Percentiles rank a stretch among this genome's conserved stretches.
These are phyloP conservation scores for Chironex yamaguchii DNA, from an alignment of 30 jellyfish, hydroid and myxozoan genomes.

Conservation along the genomic window DNA sequence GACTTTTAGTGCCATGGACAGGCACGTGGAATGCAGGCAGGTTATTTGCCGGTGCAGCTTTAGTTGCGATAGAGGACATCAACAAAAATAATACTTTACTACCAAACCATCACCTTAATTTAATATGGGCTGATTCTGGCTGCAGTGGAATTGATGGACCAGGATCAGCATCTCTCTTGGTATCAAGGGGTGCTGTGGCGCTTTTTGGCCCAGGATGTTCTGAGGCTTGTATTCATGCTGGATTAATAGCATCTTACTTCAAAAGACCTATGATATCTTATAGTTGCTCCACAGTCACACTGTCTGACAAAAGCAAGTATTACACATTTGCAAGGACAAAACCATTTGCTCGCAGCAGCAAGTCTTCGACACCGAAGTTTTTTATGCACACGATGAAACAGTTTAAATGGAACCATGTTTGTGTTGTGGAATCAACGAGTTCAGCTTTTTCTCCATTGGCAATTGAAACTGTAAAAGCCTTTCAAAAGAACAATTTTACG, in stretches of 20 bases:
- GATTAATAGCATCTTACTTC: conserved; percentile 72
- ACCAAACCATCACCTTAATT: conserved; percentile 33
- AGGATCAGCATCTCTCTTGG: conserved; percentile 77
- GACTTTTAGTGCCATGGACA: conserved; percentile 82
- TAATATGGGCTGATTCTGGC: conserved; percentile 42
- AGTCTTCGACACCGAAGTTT: conserved; percentile 69
- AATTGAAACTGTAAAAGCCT: conserved; percentile 35
- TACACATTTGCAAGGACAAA: conserved; percentile 89
- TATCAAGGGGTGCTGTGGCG: conserved; percentile 60
- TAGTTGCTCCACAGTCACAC: conserved; percentile 81
- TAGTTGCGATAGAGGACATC: conserved; percentile 80
- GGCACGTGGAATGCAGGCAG: conserved; percentile 79
- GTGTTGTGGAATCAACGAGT: conserved; percentile 71
- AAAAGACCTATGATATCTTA: conserved; percentile 86
- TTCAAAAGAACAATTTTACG: conserved; percentile 46
- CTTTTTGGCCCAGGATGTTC: conserved; percentile 95
- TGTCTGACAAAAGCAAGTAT: conserved; percentile 70
- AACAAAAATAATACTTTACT: conserved; percentile 65
- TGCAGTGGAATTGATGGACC: conserved; percentile 81
- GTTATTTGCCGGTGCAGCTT: conserved; percentile 80
- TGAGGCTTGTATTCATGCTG: conserved; percentile 80
- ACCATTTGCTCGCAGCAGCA: conserved; percentile 92
- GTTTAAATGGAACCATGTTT: conserved; percentile 80
- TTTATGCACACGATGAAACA: conserved; percentile 40
- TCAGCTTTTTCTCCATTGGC: conserved; percentile 73